Base-by-base conservation (phyloP, 2,888 invertebrate species). In the Eupsilia transversa region DNA sequence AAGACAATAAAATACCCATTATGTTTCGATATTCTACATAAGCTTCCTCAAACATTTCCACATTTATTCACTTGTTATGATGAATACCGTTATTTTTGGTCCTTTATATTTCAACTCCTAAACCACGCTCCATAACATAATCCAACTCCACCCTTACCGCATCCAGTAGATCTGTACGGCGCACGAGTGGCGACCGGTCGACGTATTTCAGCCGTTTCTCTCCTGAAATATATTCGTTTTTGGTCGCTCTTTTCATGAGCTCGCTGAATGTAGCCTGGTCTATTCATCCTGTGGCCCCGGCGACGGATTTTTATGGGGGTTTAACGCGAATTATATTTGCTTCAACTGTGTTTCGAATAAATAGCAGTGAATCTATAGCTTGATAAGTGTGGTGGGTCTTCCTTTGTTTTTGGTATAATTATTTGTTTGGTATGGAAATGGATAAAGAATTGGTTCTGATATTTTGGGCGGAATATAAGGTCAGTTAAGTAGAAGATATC, bases 161-260 rank as follows among this genome's bases (percentile, higher is more conserved):
- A 82, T 93, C 92, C 75, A 92, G 91, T 54, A 54, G 2, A 7
- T 54, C 74, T 83, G 38, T 90, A 90, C 64, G 74, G 88, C 89
- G 63, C 59, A 69, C 33, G 72, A 80, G 70, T 86, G 75, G 87
- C 86, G 88, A 92, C 90, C 87, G 88, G 82, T 91, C 92, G 91
- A 94, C 92, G 93, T 95, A 94, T 95, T 94, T 94, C 92, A 94
- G 93, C 91, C 92, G 94, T 93, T 93, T 91, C 93, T 94, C 94
- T 91, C 87, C 87, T 85, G 87, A 90, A 94, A 94, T 94, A 93
- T 94, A 94, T 95, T 94, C 93, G 93, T 91, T 94, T 94, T 94
- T 92, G 94, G 94, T 94, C 89, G 93, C 91, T 94, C 95, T 94
- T 94, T 95, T 95, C 95, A 94, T 93, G 93, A 93, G 93, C 92